Evolutionary conservation across 2,797 vertebrate genomes (phyloP), one percentile per base, ranked within the genome.

Genomic region (Dryobates pubescens): DNA sequence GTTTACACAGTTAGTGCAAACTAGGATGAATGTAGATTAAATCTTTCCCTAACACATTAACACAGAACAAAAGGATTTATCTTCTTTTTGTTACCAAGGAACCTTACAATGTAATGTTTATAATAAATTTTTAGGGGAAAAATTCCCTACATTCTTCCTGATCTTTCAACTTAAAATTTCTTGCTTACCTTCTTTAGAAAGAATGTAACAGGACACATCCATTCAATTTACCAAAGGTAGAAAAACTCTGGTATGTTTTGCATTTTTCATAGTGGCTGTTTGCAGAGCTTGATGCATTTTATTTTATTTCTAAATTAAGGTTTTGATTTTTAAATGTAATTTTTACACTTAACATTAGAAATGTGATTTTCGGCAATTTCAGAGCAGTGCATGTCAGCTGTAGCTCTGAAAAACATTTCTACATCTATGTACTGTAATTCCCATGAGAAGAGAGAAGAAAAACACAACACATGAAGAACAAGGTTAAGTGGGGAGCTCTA

Each of bases 11-110:
- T 86, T 88, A 88, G 89, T 15, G 8, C 74, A 95, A 96, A 96
- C 16, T 88, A 87, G 85, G 77, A 86, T 62, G 79, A 89, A 61
- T 38, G 80, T 32, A 81, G 92, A 91, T 84, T 69, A 95, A 94
- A 96, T 86, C 68, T 84, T 86, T 83, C 77, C 77, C 77, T 86
- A 94, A 88, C 2, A 34, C 71, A 92, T 61, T 56, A 74, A 92
- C 58, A 67, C 76, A 83, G 85, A 96, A 95, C 91, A 96, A 95
- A 95, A 91, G 88, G 51, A 91, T 95, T 93, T 91, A 68, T 93
- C 86, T 93, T 80, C 81, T 70, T 93, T 89, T 88, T 93, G 95
- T 94, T 92, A 86, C 96, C 95, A 95, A 74, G 95, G 94, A 93
- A 95, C 95, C 80, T 82, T 88, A 83, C 59, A 62, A 82, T 84